phyloP scores from a whole-genome alignment of 2,797 vertebrate genomes.

The Heliangelus exortis region DNA sequence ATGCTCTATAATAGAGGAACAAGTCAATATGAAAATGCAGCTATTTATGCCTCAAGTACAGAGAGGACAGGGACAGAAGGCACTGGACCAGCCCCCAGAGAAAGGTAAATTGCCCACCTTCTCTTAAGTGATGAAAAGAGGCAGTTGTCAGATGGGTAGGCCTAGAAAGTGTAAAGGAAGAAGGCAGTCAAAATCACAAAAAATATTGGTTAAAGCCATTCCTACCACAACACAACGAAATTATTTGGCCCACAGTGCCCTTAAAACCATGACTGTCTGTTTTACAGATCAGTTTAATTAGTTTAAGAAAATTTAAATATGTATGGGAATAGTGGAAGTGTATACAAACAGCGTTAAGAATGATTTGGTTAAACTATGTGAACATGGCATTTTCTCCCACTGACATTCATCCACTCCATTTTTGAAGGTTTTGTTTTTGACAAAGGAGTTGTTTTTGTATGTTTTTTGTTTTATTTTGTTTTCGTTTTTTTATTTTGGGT shows the following conservation, averaged over 20 bases:
- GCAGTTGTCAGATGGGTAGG: neutral
- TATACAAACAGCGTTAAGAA: neutral
- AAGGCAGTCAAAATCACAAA: neutral
- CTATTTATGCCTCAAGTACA: neutral
- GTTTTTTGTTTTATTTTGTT: no score
- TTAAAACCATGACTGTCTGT: neutral
- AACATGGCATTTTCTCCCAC: neutral
- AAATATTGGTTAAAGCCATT: neutral
- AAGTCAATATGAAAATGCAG: neutral
- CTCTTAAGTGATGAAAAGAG: neutral
- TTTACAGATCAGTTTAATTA: neutral
- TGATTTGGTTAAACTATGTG: neutral
- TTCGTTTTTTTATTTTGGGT: no score
- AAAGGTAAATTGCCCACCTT: neutral
- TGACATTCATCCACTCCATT: neutral
- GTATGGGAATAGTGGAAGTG: neutral
- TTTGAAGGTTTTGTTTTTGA: neutral
- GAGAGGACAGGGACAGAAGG: neutral
- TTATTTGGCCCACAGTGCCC: accelerated
- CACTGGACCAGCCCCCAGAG: neutral
- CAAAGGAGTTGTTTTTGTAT: neutral
- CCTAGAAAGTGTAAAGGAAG: neutral
- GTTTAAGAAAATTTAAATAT: neutral
- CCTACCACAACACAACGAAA: neutral
- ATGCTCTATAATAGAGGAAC: neutral